Conservation (phyloP, 1,140 invertebrate species). For the Euura saliciscinereae region DNA sequence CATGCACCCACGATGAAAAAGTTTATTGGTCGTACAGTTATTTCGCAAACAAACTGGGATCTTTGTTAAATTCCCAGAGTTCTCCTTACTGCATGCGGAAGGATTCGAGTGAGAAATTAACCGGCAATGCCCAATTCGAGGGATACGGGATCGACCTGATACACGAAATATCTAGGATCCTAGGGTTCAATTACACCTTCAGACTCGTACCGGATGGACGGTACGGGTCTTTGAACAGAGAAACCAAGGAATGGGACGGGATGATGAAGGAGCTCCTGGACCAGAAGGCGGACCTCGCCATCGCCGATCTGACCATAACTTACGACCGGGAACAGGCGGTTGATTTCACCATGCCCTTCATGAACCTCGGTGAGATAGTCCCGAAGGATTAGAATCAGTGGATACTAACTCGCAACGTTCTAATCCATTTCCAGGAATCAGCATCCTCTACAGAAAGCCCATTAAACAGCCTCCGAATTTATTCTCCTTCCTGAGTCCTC, state of each 20-base stretch:
- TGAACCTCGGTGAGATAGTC: slow-evolving; percentile 77
- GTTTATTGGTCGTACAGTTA: too few relatives aligned
- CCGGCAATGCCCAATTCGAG: slow-evolving; percentile 87
- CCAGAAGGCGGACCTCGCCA: slow-evolving; percentile 89
- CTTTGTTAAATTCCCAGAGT: slow-evolving; percentile 65
- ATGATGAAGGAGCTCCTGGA: slow-evolving; percentile 92
- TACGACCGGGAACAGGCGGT: slow-evolving; percentile 88
- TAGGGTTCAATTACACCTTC: slow-evolving; percentile 92
- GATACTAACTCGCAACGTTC: neutral
- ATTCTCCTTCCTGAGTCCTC: slow-evolving; percentile 92
- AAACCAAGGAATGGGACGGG: slow-evolving; percentile 90
- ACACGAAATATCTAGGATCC: slow-evolving; percentile 83
- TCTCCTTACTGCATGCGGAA: slow-evolving; percentile 92
- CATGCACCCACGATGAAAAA: too few relatives aligned
- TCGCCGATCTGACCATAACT: slow-evolving; percentile 93
- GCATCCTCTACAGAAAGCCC: slow-evolving; percentile 91
- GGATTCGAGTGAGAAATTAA: slow-evolving; percentile 77
- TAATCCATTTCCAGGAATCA: slow-evolving; percentile 68
- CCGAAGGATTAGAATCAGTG: neutral
- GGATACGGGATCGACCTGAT: slow-evolving; percentile 88
- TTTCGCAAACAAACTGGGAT: too few relatives aligned
- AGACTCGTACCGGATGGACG: slow-evolving; percentile 79
- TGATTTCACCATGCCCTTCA: slow-evolving; percentile 95
- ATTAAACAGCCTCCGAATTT: slow-evolving; percentile 89
- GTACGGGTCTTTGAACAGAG: slow-evolving; percentile 79